Evolutionary conservation across 2,888 invertebrate genomes (phyloP), one percentile per base, ranked within the genome.

Genomic region (Catocala fraxini): DNA sequence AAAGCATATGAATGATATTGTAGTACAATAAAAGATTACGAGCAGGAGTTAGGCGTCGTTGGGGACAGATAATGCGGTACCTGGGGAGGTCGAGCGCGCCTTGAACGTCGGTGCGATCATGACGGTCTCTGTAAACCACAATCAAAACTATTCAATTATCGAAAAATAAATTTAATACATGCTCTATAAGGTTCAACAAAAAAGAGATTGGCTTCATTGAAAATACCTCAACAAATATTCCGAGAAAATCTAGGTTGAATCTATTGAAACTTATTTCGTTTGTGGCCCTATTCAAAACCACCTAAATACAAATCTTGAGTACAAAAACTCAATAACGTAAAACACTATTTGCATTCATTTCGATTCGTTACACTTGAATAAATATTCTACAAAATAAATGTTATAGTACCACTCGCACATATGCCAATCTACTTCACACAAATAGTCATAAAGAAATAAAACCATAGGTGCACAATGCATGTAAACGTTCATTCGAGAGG

Each of bases 41-140:
- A 62, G 54, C 59, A 53, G 56, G 70, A 63, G 73, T 73, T 77
- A 76, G 35, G 47, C 13, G 71, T 76, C 65, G 65, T 65, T 65
- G 68, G 70, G 75, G 71, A 68, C 73, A 70, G 59, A 66, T 67
- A 80, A 76, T 71, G 55, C 65, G 83, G 89, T 96, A 96, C 97
- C 96, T 96, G 96, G 95, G 78, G 95, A 95, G 69, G 96, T 95
- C 80, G 97, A 96, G 85, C 96, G 97, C 81, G 97, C 97, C 94
- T 97, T 97, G 95, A 97, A 97, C 88, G 96, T 97, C 78, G 97
- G 97, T 78, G 96, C 95, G 87, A 97, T 95, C 96, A 96, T 96
- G 92, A 95, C 95, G 89, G 95, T 94, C 90, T 96, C 96, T 96
- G 96, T 75, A 95, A 96, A 93, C 86, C 85, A 92, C 86, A 93